These are phyloP conservation scores for Dryoscopus gambensis DNA, from an alignment of 2,113 vertebrate species.

Conservation along the genomic window DNA sequence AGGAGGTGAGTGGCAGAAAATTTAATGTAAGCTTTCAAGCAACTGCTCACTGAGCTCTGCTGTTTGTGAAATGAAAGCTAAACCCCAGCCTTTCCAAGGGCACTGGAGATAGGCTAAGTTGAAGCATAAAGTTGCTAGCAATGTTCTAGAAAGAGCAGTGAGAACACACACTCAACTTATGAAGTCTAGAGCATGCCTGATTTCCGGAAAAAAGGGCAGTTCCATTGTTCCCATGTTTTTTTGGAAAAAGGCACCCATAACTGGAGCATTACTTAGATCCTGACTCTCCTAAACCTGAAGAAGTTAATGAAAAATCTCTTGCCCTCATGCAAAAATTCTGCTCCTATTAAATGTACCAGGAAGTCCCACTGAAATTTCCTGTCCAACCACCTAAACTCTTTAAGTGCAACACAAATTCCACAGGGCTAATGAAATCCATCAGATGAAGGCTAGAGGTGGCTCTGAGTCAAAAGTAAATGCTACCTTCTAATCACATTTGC, in stretches of 20 bases:
- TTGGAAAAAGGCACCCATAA: background rate
- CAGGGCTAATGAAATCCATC: background rate
- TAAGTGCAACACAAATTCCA: background rate
- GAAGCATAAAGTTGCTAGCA: background rate
- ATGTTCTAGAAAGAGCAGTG: background rate
- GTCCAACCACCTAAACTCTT: background rate
- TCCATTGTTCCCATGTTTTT: background rate
- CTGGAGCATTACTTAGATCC: background rate
- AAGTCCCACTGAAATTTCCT: background rate
- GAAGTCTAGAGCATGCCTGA: background rate
- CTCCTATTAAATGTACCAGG: background rate
- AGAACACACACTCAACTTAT: background rate
- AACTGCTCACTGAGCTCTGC: constrained; percentile 49
- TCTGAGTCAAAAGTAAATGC: background rate
- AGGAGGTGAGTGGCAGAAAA: constrained; percentile 60
- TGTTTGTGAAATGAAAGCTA: constrained; percentile 47
- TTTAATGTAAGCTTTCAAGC: constrained; percentile 67
- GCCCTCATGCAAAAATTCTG: background rate
- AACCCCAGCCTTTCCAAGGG: constrained; percentile 6
- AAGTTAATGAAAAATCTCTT: background rate
- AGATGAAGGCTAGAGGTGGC: background rate
- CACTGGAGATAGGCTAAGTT: background rate
- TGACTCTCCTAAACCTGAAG: background rate
- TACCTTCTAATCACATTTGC: background rate
- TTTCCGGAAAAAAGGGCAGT: background rate